These are phyloP conservation scores for Accipiter cooperii DNA, from an alignment of 2,113 vertebrate species.

Conservation along the genomic window DNA sequence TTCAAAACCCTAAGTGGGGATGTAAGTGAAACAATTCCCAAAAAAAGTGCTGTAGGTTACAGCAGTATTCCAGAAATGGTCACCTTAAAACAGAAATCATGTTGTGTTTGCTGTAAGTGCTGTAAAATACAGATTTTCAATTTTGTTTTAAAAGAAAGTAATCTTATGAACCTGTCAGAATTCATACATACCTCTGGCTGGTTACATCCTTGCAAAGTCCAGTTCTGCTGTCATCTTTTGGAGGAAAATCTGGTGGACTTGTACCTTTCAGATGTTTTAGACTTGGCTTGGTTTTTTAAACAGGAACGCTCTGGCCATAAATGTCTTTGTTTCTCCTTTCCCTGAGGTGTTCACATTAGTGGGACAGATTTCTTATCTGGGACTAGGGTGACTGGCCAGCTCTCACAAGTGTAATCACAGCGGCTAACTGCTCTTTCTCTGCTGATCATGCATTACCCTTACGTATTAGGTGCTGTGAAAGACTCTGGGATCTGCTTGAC, in stretches of 20 bases:
- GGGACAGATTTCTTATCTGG: background rate
- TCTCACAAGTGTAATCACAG: background rate
- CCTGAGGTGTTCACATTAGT: background rate
- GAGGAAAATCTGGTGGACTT: background rate
- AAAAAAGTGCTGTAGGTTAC: background rate
- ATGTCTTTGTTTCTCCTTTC: background rate
- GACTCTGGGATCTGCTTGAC: background rate
- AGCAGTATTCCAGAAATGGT: background rate
- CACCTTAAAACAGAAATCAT: background rate
- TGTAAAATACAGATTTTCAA: background rate
- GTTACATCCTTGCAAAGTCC: background rate
- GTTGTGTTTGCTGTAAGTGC: background rate
- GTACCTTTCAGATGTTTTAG: background rate
- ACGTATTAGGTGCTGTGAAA: background rate
- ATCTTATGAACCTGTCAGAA: background rate
- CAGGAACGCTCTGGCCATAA: background rate
- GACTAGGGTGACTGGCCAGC: background rate
- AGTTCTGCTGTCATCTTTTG: background rate
- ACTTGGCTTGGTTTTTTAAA: background rate
- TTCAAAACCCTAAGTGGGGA: background rate
- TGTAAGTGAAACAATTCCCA: background rate
- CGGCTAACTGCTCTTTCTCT: background rate
- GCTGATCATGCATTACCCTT: background rate
- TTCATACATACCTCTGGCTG: background rate
- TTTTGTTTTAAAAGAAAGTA: background rate